Percentiles rank a stretch among this genome's conserved stretches.
Conservation (phyloP, 1,140 invertebrate species). For the Nebria ingens region DNA sequence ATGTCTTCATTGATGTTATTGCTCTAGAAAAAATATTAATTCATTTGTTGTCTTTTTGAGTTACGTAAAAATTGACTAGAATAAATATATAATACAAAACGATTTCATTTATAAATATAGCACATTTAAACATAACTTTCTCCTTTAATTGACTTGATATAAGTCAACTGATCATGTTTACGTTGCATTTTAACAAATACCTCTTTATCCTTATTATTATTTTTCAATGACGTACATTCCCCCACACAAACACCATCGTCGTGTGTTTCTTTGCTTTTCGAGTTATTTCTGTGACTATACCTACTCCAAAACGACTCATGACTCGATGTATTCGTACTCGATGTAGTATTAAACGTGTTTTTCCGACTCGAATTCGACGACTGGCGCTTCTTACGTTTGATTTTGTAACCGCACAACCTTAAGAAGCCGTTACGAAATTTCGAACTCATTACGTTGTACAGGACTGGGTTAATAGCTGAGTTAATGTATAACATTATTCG, state of each 20-base stretch:
- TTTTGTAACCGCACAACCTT: constrained; percentile 40
- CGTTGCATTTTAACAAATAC: constrained; percentile 23
- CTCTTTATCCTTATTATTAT: constrained; percentile 17
- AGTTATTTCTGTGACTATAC: constrained; percentile 21
- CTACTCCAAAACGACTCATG: constrained; percentile 28
- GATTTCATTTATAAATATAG: too few relatives aligned
- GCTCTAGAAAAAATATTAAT: too few relatives aligned
- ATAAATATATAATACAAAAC: too few relatives aligned
- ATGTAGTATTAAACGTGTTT: constrained; percentile 30
- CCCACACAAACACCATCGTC: constrained; percentile 15
- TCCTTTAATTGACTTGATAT: constrained; percentile 21
- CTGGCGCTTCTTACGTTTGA: constrained; percentile 19
- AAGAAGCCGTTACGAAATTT: constrained; percentile 79
- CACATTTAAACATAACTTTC: constrained; percentile 25
- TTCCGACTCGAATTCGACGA: constrained; percentile 26
- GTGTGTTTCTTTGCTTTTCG: constrained; percentile 24
- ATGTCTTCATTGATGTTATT: too few relatives aligned
- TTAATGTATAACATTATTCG: constrained; percentile 81
- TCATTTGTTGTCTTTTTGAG: too few relatives aligned
- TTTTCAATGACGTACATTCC: neutral
- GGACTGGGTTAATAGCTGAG: constrained; percentile 80
- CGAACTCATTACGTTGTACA: constrained; percentile 85
- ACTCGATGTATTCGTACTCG: constrained; percentile 28
- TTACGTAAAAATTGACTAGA: too few relatives aligned
- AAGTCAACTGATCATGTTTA: constrained; percentile 14